Evolutionary conservation across 2,113 vertebrate species (phyloP), one percentile per base, ranked within the genome.

Genomic region (Acrocephalus kingi): DNA sequence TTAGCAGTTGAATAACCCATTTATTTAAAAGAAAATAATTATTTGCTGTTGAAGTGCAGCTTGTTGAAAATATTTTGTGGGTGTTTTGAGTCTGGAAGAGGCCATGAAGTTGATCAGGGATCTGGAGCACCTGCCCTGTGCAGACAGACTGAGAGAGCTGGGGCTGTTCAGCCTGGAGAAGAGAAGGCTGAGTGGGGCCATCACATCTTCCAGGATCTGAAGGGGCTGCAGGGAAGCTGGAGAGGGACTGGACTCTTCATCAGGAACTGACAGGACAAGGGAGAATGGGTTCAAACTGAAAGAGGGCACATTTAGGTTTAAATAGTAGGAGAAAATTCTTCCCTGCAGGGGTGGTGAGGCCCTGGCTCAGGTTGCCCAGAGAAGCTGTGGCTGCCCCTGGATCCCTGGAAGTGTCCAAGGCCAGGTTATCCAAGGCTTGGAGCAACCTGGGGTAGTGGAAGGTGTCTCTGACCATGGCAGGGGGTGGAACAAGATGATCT

Each of bases 391-490:
- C 68, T 74, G 78, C 28, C 7, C 11, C 39, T 39, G 37, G 37
- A 22, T 61, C 46, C 46, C 46, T 89, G 46, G 30, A 14, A 48
- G 39, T 25, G 39, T 22, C 24, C 39, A 41, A 48, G n/a, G 30
- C 45, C 33, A 25, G 46, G 20, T 0, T 68, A 46, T 28, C 15
- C 0, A 0, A 0, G 6, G n/a, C n/a, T 75, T 46, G 61, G 46
- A 62, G 48, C 39, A n/a, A 0, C 19, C 30, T 76, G 71, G n/a
- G 11, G 1, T 1, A 7, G 37, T 46, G 63, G 46, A 15, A 78
- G 25, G 31, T 43, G 71, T 1, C 61, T 20, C 51, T 75, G 61
- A 8, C n/a, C 43, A 17, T 69, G 14, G 54, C 13, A 49, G 15
- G 46, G 37, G 11, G 9, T 52, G 39, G 37, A 45, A 23, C 2